These are phyloP conservation scores for Campaea margaritaria DNA, from an alignment of 2,888 invertebrate species.

Conservation along the genomic window DNA sequence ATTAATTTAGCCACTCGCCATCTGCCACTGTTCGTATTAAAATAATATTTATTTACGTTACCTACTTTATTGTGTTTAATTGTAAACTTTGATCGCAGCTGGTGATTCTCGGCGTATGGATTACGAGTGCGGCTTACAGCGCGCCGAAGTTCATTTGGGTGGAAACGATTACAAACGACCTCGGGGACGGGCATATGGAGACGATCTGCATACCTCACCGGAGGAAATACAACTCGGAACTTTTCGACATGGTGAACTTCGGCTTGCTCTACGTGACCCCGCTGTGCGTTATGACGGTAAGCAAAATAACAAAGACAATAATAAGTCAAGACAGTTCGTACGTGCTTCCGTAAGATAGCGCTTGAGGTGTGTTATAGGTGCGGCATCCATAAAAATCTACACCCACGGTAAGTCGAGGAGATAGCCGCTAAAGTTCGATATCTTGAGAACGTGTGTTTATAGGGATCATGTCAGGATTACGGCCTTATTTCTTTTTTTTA, in stretches of 20 bases:
- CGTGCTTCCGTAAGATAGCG: constrained; percentile 6
- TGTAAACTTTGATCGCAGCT: constrained; percentile 78
- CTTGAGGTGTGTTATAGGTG: constrained; percentile 4
- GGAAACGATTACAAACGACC: constrained; percentile 88
- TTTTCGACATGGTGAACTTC: constrained; percentile 93
- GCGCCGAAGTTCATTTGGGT: constrained; percentile 94
- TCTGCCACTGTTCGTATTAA: constrained; percentile 25
- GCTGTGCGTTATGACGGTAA: constrained; percentile 91
- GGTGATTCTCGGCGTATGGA: constrained; percentile 92
- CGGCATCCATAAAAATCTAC: background rate
- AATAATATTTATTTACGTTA: constrained; percentile 28
- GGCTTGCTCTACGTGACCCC: constrained; percentile 93
- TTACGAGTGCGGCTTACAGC: constrained; percentile 92
- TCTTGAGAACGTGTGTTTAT: constrained; percentile 12
- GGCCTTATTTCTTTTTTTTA: constrained; percentile 14
- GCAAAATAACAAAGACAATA: too few relatives aligned
- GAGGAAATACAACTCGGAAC: constrained; percentile 90
- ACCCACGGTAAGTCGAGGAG: too few relatives aligned
- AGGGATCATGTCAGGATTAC: background rate
- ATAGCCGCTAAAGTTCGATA: constrained; percentile 17
- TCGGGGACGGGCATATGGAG: constrained; percentile 86
- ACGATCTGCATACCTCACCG: constrained; percentile 91
- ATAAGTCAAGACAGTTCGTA: background rate
- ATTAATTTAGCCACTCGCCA: constrained; percentile 25
- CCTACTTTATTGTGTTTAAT: constrained; percentile 25